Conservation (phyloP, 2,888 invertebrate genomes). For the Fragum sueziense region DNA sequence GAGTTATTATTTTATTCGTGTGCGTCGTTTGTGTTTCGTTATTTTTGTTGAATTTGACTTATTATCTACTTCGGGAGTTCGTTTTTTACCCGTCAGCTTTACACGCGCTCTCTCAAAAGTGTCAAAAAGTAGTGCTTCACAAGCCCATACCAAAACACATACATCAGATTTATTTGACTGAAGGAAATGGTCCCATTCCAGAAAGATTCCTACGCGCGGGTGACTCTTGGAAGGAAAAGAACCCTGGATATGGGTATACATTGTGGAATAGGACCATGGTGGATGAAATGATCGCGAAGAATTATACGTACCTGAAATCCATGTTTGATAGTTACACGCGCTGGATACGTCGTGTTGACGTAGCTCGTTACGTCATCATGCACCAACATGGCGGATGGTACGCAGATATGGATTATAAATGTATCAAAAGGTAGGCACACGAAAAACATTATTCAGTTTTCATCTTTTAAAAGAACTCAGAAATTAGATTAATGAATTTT, state of each 20-base stretch:
- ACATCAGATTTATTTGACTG: slow-evolving; percentile 34
- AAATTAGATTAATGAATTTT: too few relatives aligned
- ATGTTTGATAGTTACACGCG: slow-evolving; percentile 34
- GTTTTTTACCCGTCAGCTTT: neutral
- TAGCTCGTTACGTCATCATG: slow-evolving; percentile 37
- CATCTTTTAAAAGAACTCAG: too few relatives aligned
- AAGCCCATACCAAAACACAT: slow-evolving; percentile 27
- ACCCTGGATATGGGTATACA: slow-evolving; percentile 33
- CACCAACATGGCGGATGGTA: slow-evolving; percentile 40
- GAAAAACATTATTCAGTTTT: too few relatives aligned
- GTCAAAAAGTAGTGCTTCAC: neutral
- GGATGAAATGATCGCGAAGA: slow-evolving; percentile 22
- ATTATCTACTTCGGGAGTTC: neutral
- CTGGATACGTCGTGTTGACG: slow-evolving; percentile 38
- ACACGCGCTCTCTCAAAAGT: neutral
- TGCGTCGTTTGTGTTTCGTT: neutral
- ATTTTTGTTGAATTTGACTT: slow-evolving; percentile 1
- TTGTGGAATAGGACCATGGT: slow-evolving; percentile 43
- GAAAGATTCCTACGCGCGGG: slow-evolving; percentile 4
- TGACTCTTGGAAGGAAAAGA: slow-evolving; percentile 15
- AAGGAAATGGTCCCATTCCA: slow-evolving; percentile 28
- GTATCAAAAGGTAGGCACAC: slow-evolving; percentile 5
- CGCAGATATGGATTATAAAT: slow-evolving; percentile 30
- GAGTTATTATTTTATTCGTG: neutral
- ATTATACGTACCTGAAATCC: slow-evolving; percentile 25